A percentile compares a stretch with the other conserved stretches of the same genome.
Conservation (phyloP, 2,888 invertebrate species). For the Drosophila colorata region DNA sequence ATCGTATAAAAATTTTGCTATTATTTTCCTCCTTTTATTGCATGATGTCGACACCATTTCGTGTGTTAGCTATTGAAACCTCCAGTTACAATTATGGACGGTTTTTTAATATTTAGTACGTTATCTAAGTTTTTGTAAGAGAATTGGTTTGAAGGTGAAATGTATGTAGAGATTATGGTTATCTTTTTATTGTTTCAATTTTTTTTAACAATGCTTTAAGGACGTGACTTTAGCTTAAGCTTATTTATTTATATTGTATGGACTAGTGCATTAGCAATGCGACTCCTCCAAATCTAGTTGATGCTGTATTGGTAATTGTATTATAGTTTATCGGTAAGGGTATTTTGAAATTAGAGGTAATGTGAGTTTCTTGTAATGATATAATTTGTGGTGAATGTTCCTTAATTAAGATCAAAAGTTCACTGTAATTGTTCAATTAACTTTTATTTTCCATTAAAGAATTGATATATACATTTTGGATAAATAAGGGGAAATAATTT, state of each 20-base stretch:
- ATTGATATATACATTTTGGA: no score
- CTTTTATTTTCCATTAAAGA: constrained; percentile 7
- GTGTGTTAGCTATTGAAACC: constrained; percentile 10
- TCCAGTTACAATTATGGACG: neutral
- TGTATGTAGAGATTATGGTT: constrained; percentile 4
- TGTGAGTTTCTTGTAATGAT: no score
- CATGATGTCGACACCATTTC: constrained; percentile 3
- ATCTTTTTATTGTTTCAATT: constrained; percentile 4
- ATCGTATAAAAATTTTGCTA: no score
- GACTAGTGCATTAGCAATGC: no score
- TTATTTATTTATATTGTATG: no score
- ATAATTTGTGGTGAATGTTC: no score
- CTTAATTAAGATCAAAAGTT: constrained; percentile 9
- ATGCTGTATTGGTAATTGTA: no score
- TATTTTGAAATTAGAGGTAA: no score
- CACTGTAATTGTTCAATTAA: constrained; percentile 9
- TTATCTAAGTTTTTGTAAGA: neutral
- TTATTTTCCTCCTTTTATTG: constrained; percentile 1
- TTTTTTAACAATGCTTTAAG: constrained; percentile 1
- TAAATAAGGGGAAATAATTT: no score
- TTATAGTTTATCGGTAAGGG: no score
- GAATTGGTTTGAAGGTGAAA: constrained; percentile 1
- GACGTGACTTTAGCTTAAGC: no score
- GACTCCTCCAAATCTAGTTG: no score
- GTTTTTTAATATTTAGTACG: neutral